These are phyloP conservation scores for Conistra vaccinii DNA, from an alignment of 2,888 invertebrate species.

Conservation along the genomic window DNA sequence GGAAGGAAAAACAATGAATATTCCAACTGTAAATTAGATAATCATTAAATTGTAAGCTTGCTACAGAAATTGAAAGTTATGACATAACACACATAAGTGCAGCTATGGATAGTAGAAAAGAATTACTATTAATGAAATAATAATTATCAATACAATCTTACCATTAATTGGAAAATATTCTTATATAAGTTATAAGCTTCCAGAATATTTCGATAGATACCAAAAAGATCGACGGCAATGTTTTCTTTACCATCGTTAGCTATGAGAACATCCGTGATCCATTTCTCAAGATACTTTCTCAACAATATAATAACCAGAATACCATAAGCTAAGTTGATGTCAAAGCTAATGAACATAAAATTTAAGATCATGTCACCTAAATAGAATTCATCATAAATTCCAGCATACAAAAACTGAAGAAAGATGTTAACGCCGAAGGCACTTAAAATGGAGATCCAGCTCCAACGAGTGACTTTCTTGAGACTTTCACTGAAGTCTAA, in stretches of 20 bases:
- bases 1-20: background rate
- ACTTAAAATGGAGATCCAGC: slow-evolving; percentile 37
- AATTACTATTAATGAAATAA: too few relatives aligned
- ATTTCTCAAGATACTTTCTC: slow-evolving; percentile 37
- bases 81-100: background rate
- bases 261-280: background rate
- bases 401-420: background rate
- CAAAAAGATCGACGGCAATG: background rate
- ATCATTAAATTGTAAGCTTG: background rate
- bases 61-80: background rate
- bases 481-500: slow-evolving; percentile 21
- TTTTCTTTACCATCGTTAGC: background rate
- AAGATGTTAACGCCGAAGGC: slow-evolving; percentile 17
- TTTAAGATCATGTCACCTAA: slow-evolving; percentile 18
- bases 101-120: background rate
- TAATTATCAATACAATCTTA: slow-evolving; percentile 17
- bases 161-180: slow-evolving; percentile 37
- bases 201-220: slow-evolving; percentile 42
- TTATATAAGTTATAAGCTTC: slow-evolving; percentile 35
- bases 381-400: background rate
- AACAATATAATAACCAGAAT: slow-evolving; percentile 42
- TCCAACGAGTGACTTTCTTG: slow-evolving; percentile 8
- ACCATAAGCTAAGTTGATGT: slow-evolving; percentile 36
- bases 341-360: slow-evolving; percentile 28
- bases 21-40: background rate